Percentiles rank a stretch among this genome's conserved stretches.
These are phyloP conservation scores for Phaethon lepturus DNA, from an alignment of 2,113 vertebrate species.

Conservation along the genomic window DNA sequence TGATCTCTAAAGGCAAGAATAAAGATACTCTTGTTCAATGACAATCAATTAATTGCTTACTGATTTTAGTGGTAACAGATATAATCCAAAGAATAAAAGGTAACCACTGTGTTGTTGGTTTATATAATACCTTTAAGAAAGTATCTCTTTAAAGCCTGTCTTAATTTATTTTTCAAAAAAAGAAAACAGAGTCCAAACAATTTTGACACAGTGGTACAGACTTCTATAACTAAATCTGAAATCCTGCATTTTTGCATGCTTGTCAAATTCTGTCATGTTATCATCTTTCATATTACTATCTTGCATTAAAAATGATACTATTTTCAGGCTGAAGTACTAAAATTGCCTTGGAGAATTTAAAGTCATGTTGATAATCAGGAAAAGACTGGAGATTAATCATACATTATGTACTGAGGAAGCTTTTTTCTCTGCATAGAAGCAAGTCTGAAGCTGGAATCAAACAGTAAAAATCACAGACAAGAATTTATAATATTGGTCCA, in stretches of 20 bases:
- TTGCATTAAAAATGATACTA: background rate
- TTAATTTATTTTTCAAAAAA: background rate
- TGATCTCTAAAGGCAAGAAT: background rate
- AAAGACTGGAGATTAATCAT: background rate
- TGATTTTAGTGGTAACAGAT: background rate
- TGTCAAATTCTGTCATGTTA: background rate
- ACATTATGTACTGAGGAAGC: background rate
- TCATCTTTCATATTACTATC: background rate
- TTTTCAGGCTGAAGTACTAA: background rate
- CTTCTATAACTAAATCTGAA: background rate
- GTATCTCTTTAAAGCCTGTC: background rate
- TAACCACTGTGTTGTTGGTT: background rate
- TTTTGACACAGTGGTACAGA: background rate
- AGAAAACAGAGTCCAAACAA: background rate
- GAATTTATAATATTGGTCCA: background rate
- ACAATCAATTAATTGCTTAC: background rate
- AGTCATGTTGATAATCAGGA: background rate
- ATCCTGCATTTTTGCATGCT: background rate
- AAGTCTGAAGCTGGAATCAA: background rate
- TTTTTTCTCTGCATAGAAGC: background rate
- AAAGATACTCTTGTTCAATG: background rate
- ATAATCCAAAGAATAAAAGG: background rate
- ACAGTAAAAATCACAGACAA: background rate
- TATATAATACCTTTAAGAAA: background rate
- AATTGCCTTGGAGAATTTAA: background rate